These are phyloP conservation scores for Meloidogyne hapla DNA, from an alignment of 1,140 invertebrate species.

Conservation along the genomic window DNA sequence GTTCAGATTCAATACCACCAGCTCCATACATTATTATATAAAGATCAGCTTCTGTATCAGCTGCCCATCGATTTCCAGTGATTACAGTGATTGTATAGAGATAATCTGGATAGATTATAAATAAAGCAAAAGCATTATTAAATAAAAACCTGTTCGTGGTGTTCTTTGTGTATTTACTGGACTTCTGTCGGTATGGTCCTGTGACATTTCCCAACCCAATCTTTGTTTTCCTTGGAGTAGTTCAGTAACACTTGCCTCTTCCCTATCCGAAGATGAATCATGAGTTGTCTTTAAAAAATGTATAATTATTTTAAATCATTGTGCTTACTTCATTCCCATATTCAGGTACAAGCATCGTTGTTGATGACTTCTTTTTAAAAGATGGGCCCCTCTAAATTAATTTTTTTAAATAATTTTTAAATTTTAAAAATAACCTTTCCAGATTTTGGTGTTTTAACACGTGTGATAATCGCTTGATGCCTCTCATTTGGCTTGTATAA, in stretches of 20 bases:
- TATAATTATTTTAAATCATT: no score
- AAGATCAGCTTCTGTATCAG: constrained; percentile 49
- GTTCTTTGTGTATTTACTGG: constrained; percentile 13
- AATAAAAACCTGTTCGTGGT: neutral
- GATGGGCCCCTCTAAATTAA: neutral
- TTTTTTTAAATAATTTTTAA: neutral
- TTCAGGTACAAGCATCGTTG: neutral
- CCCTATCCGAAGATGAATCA: constrained; percentile 20
- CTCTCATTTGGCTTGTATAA: constrained; percentile 13
- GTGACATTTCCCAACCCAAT: constrained; percentile 1
- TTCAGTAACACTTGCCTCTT: constrained; percentile 21
- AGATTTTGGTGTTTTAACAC: constrained; percentile 7
- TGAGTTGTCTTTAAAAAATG: no score
- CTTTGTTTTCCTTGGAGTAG: constrained; percentile 11
- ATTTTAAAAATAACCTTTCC: neutral
- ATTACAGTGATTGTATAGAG: constrained; percentile 45
- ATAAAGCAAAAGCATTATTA: neutral
- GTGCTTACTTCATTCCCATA: neutral
- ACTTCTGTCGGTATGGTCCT: neutral
- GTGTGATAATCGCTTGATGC: constrained; percentile 2
- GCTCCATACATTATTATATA: constrained; percentile 39
- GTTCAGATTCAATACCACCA: constrained; percentile 25
- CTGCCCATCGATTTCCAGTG: constrained; percentile 52
- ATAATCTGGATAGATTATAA: constrained; percentile 19
- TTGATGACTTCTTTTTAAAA: neutral